Base-by-base conservation (phyloP, 2,797 vertebrate species). In the Enteromius radiatus region DNA sequence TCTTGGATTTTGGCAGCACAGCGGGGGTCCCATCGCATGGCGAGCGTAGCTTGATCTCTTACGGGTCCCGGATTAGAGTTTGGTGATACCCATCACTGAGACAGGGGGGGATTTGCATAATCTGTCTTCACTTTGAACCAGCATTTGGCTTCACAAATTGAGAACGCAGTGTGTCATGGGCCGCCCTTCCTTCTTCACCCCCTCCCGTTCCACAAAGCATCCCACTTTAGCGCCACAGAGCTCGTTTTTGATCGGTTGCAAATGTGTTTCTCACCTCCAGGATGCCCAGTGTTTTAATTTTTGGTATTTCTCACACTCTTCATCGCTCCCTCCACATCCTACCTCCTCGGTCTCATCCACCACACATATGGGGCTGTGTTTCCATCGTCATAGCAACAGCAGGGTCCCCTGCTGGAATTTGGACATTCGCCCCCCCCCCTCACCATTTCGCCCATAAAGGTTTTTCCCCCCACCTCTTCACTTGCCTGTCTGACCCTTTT, bases 91-190 rank as follows among this genome's bases (percentile, higher is more conserved):
- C 76, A 84, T 84, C 61, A 85, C 76, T 17, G 56, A 69, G 77
- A 26, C 49, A 8, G 61, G 74, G 77, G 41, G 82, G 41, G 41
- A 88, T 82, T 88, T 85, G 63, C 78, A 85, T 86, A 86, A 88
- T 86, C 88, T 87, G 74, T 81, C 78, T 69, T 84, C 65, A 59
- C 81, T 86, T 83, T 73, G 84, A 83, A 77, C 82, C 69, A 71
- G 73, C 80, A 78, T 88, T 85, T 83, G 85, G 81, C 81, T 81
- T 79, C 63, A 47, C 68, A 78, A 85, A 84, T 79, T 26, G 47
- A 69, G 76, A 83, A 64, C 36, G 5, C 28, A 31, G 71, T 67
- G 75, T 75, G 52, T 82, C 75, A 28, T 76, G 81, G 49, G 33
- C 69, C 21, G 19, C 43, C 49, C 69, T 69, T 49, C 41, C 3